A percentile compares a stretch with the other conserved stretches of the same genome.
phyloP scores from a whole-genome alignment of 2,888 invertebrate species.

The Mesopsocus fuscifrons region DNA sequence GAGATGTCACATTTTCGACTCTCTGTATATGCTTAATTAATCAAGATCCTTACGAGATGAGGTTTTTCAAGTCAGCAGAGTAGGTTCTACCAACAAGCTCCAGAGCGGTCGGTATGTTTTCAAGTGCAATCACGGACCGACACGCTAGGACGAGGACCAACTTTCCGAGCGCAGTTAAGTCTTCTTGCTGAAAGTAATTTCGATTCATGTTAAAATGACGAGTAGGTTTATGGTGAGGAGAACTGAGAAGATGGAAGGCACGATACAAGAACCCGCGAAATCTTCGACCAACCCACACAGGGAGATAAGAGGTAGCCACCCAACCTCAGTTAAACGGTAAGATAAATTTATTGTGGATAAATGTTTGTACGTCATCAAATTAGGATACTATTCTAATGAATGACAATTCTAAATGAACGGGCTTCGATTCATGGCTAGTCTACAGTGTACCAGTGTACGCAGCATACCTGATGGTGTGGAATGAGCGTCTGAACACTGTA shows the following conservation, averaged over 20 bases:
- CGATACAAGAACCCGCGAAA: too few relatives aligned
- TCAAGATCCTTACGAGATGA: constrained; percentile 54
- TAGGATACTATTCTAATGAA: too few relatives aligned
- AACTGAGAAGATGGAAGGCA: too few relatives aligned
- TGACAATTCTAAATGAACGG: too few relatives aligned
- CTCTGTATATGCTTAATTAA: constrained; percentile 11
- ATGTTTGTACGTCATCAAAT: too few relatives aligned
- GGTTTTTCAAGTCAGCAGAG: constrained; percentile 83
- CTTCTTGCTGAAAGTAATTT: constrained; percentile 54
- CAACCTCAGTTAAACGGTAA: too few relatives aligned
- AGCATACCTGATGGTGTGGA: constrained; percentile 50
- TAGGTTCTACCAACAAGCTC: constrained; percentile 80
- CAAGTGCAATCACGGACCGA: constrained; percentile 70
- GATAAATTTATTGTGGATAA: too few relatives aligned
- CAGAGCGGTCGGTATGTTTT: constrained; percentile 72
- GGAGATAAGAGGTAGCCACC: too few relatives aligned
- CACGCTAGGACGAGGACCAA: constrained; percentile 85
- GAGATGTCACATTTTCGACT: too few relatives aligned
- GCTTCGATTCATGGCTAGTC: too few relatives aligned
- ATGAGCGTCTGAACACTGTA: constrained; percentile 43
- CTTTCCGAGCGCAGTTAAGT: constrained; percentile 77
- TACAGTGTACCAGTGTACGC: too few relatives aligned
- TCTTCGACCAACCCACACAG: constrained; percentile 29
- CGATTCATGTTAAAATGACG: background rate
- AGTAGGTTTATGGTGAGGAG: too few relatives aligned